Conservation (phyloP, 2,113 vertebrate species). For the Silurus glanis region DNA sequence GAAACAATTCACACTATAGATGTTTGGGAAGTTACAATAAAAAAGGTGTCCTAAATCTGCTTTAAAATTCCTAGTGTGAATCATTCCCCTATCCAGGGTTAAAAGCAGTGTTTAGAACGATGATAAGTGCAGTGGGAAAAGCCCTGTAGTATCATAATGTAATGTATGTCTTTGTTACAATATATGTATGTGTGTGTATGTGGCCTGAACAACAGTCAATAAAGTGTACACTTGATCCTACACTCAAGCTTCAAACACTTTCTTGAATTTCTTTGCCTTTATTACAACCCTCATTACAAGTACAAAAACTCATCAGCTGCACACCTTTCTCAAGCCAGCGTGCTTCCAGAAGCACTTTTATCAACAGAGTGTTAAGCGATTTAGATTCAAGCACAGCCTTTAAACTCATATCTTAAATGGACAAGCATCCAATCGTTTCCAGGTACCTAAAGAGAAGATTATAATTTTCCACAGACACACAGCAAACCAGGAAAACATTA, state of each 20-base stretch:
- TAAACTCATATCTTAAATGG: not conserved
- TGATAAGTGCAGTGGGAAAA: no score
- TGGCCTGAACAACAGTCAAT: not conserved
- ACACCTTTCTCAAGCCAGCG: not conserved
- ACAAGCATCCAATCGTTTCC: not conserved
- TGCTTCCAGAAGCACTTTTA: not conserved
- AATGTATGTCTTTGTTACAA: no score
- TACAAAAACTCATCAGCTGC: not conserved
- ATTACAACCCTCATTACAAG: constrained; percentile 25
- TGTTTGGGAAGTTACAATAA: no score
- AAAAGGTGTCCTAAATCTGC: no score
- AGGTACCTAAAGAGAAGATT: constrained; percentile 18
- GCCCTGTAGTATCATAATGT: no score
- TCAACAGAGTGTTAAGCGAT: not conserved
- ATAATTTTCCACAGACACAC: constrained; percentile 39
- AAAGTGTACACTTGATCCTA: not conserved
- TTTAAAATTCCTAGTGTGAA: no score
- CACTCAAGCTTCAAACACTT: not conserved
- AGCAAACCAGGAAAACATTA: constrained; percentile 21
- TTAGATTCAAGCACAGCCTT: not conserved
- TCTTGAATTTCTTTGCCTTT: constrained; percentile 22
- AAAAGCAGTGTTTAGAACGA: no score
- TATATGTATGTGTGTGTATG: not conserved
- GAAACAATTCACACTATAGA: no score
- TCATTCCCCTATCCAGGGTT: no score